phyloP scores from a whole-genome alignment of 1,140 invertebrate genomes.

The Neuroterus valhalla region DNA sequence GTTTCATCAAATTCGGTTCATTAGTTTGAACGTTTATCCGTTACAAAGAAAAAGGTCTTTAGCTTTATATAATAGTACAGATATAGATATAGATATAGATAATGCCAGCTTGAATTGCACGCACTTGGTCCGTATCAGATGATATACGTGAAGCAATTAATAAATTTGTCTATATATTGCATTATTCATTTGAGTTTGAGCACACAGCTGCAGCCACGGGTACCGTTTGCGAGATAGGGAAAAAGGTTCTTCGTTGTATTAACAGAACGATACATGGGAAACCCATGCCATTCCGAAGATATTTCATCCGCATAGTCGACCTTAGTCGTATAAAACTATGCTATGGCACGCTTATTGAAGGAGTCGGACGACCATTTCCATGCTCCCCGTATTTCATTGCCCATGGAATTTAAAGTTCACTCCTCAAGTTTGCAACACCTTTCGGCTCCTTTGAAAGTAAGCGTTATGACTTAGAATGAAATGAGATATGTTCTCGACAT shows the following conservation, averaged over 20 bases:
- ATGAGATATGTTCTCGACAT: neutral
- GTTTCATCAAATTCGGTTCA: too few species aligned
- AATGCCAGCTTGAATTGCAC: too few species aligned
- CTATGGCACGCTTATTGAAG: neutral
- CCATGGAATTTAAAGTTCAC: conserved; percentile 1
- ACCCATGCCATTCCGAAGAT: conserved; percentile 3
- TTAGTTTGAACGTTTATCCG: too few species aligned
- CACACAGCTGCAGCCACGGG: neutral
- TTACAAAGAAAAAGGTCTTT: too few species aligned
- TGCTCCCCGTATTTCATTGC: neutral
- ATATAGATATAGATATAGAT: too few species aligned
- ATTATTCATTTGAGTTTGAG: conserved; percentile 52
- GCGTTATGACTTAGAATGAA: neutral
- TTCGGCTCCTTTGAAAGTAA: neutral
- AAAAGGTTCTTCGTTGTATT: neutral
- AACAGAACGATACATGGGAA: neutral
- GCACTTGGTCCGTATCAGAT: conserved; percentile 33
- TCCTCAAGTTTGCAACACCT: neutral
- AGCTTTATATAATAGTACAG: too few species aligned
- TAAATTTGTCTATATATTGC: conserved; percentile 56
- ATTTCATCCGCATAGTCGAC: conserved; percentile 15
- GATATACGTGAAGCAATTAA: conserved; percentile 50
- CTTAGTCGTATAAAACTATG: neutral
- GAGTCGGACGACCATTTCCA: neutral
- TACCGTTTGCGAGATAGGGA: neutral